These are phyloP conservation scores for Pristionchus fissidentatus DNA, from an alignment of 2,888 invertebrate species.

Conservation along the genomic window DNA sequence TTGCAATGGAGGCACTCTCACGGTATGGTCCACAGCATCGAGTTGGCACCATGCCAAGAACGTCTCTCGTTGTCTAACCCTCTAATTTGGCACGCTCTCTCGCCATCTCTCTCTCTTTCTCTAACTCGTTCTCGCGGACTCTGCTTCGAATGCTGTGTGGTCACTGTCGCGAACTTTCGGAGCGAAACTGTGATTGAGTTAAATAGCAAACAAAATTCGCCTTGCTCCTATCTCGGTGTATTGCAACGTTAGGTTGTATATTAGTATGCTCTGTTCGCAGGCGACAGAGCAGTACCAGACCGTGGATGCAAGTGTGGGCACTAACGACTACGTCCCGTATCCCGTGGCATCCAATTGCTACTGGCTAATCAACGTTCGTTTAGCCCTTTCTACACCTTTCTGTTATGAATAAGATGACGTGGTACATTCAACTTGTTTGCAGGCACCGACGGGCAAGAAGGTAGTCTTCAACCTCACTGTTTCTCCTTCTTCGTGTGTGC, in stretches of 20 bases:
- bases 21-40: not conserved
- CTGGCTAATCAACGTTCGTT: slow-evolving; percentile 18
- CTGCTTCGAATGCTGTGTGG: not conserved
- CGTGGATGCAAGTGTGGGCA: slow-evolving; percentile 27
- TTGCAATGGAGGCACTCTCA: slow-evolving; percentile 30
- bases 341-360: not conserved
- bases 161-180: too few relatives aligned
- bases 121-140: not conserved
- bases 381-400: not conserved
- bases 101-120: too few relatives aligned
- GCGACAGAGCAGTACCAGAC: not conserved
- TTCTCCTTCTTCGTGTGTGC: slow-evolving; percentile 33
- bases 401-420: not conserved
- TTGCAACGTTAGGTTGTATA: too few relatives aligned
- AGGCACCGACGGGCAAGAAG: slow-evolving; percentile 42
- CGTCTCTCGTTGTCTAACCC: too few relatives aligned
- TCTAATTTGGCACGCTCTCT: too few relatives aligned
- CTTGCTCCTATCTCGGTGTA: too few relatives aligned
- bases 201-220: too few relatives aligned
- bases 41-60: too few relatives aligned
- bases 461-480: slow-evolving; percentile 9
- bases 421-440: not conserved
- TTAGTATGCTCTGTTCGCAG: not conserved
- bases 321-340: slow-evolving; percentile 2
- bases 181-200: too few relatives aligned